Conservation (phyloP, 2,888 invertebrate species). For the Eledone cirrhosa region DNA sequence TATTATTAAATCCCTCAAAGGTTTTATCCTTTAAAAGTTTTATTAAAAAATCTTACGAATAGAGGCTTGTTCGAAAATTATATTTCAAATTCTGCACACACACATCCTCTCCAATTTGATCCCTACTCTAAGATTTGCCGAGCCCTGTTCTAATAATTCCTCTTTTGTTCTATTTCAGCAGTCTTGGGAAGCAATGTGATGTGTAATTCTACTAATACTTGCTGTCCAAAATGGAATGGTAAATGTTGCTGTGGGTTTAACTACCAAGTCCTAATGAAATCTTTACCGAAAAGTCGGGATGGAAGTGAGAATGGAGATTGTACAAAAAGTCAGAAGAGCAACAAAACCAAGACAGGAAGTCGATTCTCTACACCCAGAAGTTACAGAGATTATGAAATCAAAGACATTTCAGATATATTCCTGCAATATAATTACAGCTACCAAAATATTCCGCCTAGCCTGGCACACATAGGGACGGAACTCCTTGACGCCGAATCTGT, state of each 20-base stretch:
- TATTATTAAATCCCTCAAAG: too few species aligned
- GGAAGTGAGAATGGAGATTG: neutral
- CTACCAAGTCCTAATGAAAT: neutral
- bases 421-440: constrained; percentile 27
- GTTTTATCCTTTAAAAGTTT: too few species aligned
- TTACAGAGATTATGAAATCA: constrained; percentile 18
- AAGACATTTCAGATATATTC: constrained; percentile 24
- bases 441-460: constrained; percentile 12
- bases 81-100: too few species aligned
- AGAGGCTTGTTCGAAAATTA: too few species aligned
- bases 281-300: neutral
- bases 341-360: neutral
- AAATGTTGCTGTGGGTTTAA: constrained; percentile 16
- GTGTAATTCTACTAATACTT: neutral
- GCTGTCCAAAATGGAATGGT: constrained; percentile 22
- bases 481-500: constrained; percentile 13
- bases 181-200: neutral
- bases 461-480: neutral
- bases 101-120: too few species aligned
- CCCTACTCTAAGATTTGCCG: too few species aligned
- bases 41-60: too few species aligned
- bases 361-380: neutral
- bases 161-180: too few species aligned
- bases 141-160: too few species aligned
- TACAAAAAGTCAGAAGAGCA: neutral